Evolutionary conservation across 2,888 invertebrate genomes (phyloP).

Genomic region (Psococerastis gibbosa): DNA sequence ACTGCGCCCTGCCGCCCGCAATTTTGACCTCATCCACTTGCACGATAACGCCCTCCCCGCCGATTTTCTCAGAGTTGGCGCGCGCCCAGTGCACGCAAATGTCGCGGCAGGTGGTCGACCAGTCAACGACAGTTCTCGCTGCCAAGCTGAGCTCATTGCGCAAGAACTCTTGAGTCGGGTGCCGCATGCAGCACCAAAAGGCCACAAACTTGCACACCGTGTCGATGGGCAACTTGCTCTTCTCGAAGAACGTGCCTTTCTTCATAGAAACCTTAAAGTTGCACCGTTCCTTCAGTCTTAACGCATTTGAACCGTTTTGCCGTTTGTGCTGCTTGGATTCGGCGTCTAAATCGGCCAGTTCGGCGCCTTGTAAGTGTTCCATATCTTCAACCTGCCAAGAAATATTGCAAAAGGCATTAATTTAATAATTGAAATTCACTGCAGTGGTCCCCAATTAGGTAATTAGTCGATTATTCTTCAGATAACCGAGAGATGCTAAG

Average conservation of each 20-base stretch:
- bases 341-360: not conserved
- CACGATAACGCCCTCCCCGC: constrained; percentile 5
- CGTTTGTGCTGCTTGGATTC: not conserved
- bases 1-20: not conserved
- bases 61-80: constrained; percentile 2
- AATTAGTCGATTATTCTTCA: no score
- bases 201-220: constrained; percentile 7
- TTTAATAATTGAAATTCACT: no score
- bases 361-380: not conserved
- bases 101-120: constrained; percentile 4
- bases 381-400: not conserved
- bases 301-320: not conserved
- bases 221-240: constrained; percentile 7
- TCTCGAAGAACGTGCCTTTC: constrained; percentile 8
- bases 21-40: constrained; percentile 10
- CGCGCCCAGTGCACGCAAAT: constrained; percentile 7
- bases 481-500: no score
- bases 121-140: constrained; percentile 4
- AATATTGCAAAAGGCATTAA: no score
- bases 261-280: constrained; percentile 9
- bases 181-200: constrained; percentile 7
- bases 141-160: constrained; percentile 8
- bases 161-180: constrained; percentile 6
- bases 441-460: no score
- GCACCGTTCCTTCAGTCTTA: not conserved